Evolutionary conservation across 2,113 vertebrate genomes (phyloP), one percentile per base, ranked within the genome.

Genomic region (rabbit (Oryctolagus cuniculus)): DNA sequence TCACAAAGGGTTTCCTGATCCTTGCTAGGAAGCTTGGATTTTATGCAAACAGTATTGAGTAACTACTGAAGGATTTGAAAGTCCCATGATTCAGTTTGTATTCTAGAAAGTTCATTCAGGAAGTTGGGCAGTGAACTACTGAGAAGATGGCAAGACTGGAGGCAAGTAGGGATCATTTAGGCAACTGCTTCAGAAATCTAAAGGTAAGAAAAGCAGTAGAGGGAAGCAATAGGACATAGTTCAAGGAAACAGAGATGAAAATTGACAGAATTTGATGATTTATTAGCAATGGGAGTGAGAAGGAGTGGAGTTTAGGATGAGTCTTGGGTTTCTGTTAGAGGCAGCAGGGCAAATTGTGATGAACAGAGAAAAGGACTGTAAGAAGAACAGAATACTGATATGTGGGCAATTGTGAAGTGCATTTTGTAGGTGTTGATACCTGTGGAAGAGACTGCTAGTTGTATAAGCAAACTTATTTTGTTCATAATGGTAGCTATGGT

Each of bases 1-100:
- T 88, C 77, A 24, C 12, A 61, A 91, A 95, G 38, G 69, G 31
- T 44, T 85, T 92, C 63, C 73, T 96, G 75, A 94, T 70, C 61
- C 72, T 53, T n/a, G 34, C 34, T 93, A 91, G 55, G 19, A 85
- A 81, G 34, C 63, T 90, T 85, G 61, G 51, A 22, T 64, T 75
- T 87, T 77, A 95, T 72, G 29, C 73, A 92, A 83, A 87, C 1
- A 51, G 16, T 49, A 51, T 25, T 94, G 66, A 79, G 66, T 27
- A 87, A 75, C 67, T 85, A 70, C 61, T 69, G 21, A 79, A 92
- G 51, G 29, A 90, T 72, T 66, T 67, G 79, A 88, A 66, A 79
- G 44, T 70, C 73, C 55, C 86, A 21, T 55, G 61, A 64, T 85
- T 51, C 22, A 73, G 53, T 86, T 75, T 17, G 22, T 66, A 81